Base-by-base conservation (phyloP, 2,113 vertebrate genomes). In the Myxocyprinus asiaticus region DNA sequence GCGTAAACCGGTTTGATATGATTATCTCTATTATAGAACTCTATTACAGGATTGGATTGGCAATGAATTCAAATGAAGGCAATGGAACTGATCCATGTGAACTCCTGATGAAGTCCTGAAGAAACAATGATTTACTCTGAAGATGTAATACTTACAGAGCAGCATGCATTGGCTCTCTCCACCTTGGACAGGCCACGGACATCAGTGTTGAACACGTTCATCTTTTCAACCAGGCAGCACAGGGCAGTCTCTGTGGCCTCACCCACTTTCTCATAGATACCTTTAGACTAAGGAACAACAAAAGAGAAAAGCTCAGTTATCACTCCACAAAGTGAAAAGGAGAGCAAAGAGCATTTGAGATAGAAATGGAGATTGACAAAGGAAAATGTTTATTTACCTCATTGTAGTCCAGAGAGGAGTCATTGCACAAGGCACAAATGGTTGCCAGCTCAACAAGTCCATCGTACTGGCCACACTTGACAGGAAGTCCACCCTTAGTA, bases 361-460 rank as follows among this genome's bases (percentile, higher is more conserved):
- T 48, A 3, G 22, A 33, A 33, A 33, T 33, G 22, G 22, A 33
- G 22, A 33, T 33, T 3, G 22, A 9, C 22, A 33, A 6, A 48
- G 47, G 9, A 48, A 17, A 45, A 9, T 5, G 17, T 79, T 7
- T 55, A 10, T 86, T 82, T 85, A 97, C 96, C 94, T 98, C 96
- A 0, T 98, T 98, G 90, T 93, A 98, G 89, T 98, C 96, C 88
- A 98, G 91, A 81, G 96, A 95, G 17, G 96, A 98, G 90, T 98
- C 96, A 68, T 98, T 98, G 92, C 96, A 98, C 86, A 98, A 91
- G 74, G 96, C 94, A 63, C 96, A 98, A 85, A 98, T 97, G 85
- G 96, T 97, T 47, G 96, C 95, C 88, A 98, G 80, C 64, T 98
- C 96, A 53, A 98, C 95, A 81, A 98, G 91, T 17, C 96, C 96